phyloP scores from a whole-genome alignment of 1,140 invertebrate species.

The Drosophila setifemur region DNA sequence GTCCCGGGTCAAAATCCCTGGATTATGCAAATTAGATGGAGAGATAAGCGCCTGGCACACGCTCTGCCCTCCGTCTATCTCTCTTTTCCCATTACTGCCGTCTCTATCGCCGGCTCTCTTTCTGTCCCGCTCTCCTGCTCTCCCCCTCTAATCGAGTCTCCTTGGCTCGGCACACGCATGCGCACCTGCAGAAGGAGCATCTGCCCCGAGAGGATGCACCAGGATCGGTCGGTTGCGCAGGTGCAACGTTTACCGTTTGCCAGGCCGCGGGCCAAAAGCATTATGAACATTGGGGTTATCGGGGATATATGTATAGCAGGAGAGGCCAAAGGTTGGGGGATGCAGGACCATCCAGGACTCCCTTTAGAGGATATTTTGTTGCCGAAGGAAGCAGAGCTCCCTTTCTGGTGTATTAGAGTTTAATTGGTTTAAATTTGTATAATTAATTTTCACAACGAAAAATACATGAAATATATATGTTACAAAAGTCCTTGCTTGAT shows the following conservation, averaged over 20 bases:
- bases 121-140: not conserved
- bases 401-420: no score
- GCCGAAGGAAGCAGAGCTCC: no score
- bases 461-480: no score
- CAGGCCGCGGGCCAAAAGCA: slow-evolving; percentile 39
- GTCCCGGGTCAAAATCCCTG: not conserved
- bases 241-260: slow-evolving; percentile 74
- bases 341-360: not conserved
- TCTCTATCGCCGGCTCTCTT: not conserved
- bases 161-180: slow-evolving; percentile 61
- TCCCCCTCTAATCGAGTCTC: not conserved
- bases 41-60: slow-evolving; percentile 15
- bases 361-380: no score
- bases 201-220: slow-evolving; percentile 49
- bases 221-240: slow-evolving; percentile 49
- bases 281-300: no score
- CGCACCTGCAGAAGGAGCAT: slow-evolving; percentile 64
- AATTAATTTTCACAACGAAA: no score
- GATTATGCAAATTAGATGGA: slow-evolving; percentile 35
- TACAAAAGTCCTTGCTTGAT: no score
- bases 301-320: not conserved
- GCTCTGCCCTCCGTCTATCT: not conserved
- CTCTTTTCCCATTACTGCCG: not conserved
- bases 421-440: no score
- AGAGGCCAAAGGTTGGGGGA: not conserved